Conservation (phyloP, 2,113 vertebrate species). For the Hepsetus odoe region DNA sequence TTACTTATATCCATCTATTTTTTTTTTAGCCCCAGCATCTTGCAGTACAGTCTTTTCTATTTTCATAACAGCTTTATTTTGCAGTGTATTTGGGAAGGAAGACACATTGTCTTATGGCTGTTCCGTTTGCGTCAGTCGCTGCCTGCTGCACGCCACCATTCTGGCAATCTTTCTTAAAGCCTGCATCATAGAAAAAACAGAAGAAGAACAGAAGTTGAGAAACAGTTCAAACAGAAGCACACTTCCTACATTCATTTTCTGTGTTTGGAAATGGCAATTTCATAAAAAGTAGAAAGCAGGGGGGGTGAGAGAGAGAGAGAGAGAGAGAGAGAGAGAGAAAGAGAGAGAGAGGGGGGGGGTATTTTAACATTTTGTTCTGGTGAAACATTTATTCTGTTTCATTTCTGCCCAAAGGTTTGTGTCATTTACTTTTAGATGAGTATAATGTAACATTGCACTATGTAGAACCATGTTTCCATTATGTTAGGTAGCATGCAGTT, state of each 20-base stretch:
- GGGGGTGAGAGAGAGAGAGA: not conserved
- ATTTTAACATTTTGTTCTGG: not conserved
- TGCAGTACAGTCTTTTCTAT: constrained; percentile 31
- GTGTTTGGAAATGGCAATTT: constrained; percentile 20
- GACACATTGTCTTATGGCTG: constrained; percentile 42
- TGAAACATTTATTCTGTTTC: not conserved
- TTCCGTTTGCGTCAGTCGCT: constrained; percentile 52
- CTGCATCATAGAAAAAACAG: constrained; percentile 18
- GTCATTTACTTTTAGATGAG: not conserved
- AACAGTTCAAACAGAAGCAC: constrained; percentile 19
- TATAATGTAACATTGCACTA: too few species aligned
- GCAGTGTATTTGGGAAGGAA: constrained; percentile 51
- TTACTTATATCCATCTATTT: not conserved
- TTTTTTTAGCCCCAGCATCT: too few species aligned
- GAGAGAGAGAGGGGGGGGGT: not conserved
- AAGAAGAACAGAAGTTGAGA: constrained; percentile 42
- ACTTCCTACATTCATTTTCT: constrained; percentile 15
- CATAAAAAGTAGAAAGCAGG: constrained; percentile 1
- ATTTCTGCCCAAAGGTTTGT: not conserved
- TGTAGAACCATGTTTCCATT: too few species aligned
- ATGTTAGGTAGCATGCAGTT: too few species aligned
- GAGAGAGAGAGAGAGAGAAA: not conserved
- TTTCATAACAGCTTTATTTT: constrained; percentile 29
- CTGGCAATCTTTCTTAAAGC: constrained; percentile 21
- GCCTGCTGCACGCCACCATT: constrained; percentile 6